Evolutionary conservation across 2,113 vertebrate genomes (phyloP), one percentile per base, ranked within the genome.

Genomic region (Trichomycterus rosablanca): DNA sequence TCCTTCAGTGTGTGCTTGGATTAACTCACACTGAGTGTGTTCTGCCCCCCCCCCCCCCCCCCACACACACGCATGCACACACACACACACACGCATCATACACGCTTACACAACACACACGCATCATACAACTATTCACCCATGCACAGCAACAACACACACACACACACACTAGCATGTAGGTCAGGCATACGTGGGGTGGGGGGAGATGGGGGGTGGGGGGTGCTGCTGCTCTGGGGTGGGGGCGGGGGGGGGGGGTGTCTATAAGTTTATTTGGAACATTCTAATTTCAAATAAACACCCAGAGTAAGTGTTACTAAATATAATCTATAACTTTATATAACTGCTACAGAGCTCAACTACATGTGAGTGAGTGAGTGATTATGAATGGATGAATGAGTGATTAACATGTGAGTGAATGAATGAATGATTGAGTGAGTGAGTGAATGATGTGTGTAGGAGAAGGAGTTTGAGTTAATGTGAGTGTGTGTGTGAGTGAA

Each of bases 101-200:
- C 42, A 57, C 46, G 30, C 3, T 72, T 60, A 49, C 44, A 8
- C 22, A 28, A 64, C 12, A 66, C 62, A 70, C 74, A 75, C 60
- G 75, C 43, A 45, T n/a, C n/a, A n/a, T n/a, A n/a, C n/a, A n/a
- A n/a, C n/a, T n/a, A n/a, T n/a, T n/a, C n/a, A 5, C 32, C 48
- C 63, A 76, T 20, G 37, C 42, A 57, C 46, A 34, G 26, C 73
- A 63, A 49, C 44, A 8, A 30, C 34, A 64, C 12, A 66, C 62
- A 70, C 74, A 75, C 60, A 76, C 43, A 45, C 26, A 22, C 19
- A 51, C 58, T 59, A 19, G 46, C 23, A 42, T 4, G 48, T 60
- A 22, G 68, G 73, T 20, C 61, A 88, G 83, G 80, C 81, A 76
- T 77, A 83, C 28, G 62, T 26, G 84, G 82, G 82, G 68, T 81